Base-by-base conservation (phyloP, 2,113 vertebrate species). In the Scalopus aquaticus region DNA sequence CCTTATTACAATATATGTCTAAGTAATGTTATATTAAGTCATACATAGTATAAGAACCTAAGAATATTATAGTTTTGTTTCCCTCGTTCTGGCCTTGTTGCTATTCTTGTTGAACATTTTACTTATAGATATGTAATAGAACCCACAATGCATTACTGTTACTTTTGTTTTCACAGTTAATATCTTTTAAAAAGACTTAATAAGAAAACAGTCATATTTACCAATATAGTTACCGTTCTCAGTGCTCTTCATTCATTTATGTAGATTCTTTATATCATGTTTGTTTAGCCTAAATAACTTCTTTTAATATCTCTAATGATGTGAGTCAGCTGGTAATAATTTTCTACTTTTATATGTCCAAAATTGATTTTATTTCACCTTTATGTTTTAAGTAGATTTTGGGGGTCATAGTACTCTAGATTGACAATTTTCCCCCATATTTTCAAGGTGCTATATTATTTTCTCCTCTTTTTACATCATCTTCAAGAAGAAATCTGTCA, bases 281-380 rank as follows among this genome's bases (percentile, higher is more conserved):
- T 96, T 51, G 2, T 78, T 93, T 46, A 85, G 19, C 28, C 51
- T 54, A 1, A 77, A 96, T 16, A 32, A 56, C 15, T 74, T 82
- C 6, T 2, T n/a, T 49, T 58, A 76, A 26, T 78, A 88, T 69
- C 81, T 81, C 1, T 80, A 62, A 0, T 46, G 60, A 15, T 73
- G 17, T 82, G 42, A 88, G 7, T 78, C 7, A 39, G 9, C 3
- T 74, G 12, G 13, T 42, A 85, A 84, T 73, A 28, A 93, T 58
- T 79, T 93, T 74, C 16, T 79, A 16, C 20, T 91, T 88, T 37
- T 58, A 4, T 35, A 56, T 89, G 4, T 73, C 78, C 73, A 9
- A 92, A 77, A 89, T 22, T 91, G 60, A 88, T 35, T 80, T 77
- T 73, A 35, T 58, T 85, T 79, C 44, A 69, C 30, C 9, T 95